Evolutionary conservation across 2,888 invertebrate species (phyloP).

Genomic region (Pammene aurita): DNA sequence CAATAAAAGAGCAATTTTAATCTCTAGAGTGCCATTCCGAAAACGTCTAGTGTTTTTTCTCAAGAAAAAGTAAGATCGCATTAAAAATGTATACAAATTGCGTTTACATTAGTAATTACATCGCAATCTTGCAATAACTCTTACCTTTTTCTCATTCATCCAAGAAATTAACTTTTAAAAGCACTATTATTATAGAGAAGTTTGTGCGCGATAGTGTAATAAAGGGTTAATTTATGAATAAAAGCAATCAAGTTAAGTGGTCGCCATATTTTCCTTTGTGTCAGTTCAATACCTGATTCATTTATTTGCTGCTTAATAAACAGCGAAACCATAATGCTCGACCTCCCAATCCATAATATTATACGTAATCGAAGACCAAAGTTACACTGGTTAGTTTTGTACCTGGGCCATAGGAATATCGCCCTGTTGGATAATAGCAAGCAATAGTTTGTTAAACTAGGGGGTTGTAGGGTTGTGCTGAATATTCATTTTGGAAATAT

Average conservation of each 20-base stretch:
- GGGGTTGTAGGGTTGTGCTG: neutral
- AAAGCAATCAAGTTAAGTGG: conserved; percentile 31
- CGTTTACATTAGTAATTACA: conserved; percentile 19
- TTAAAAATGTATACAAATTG: conserved; percentile 15
- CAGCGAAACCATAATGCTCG: neutral
- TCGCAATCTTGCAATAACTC: neutral
- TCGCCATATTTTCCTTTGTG: conserved; percentile 35
- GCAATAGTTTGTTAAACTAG: conserved; percentile 4
- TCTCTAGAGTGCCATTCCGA: conserved; percentile 4
- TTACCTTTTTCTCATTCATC: neutral
- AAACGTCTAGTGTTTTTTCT: neutral
- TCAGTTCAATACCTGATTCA: conserved; percentile 21
- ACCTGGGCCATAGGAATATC: neutral
- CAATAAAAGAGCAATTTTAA: conserved; percentile 7
- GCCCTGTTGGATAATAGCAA: neutral
- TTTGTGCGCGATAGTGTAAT: neutral
- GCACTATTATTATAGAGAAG: conserved; percentile 16
- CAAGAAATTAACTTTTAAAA: conserved; percentile 21
- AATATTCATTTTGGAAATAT: conserved; percentile 13
- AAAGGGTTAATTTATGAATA: conserved; percentile 32
- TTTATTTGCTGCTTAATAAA: neutral
- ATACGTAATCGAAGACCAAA: neutral
- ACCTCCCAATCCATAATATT: neutral
- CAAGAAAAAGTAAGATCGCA: conserved; percentile 10
- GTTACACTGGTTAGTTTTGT: neutral